Percentiles rank a stretch among this genome's conserved stretches.
These are phyloP conservation scores for Epinephelus cyanopodus DNA, from an alignment of 2,113 vertebrate genomes.

Conservation along the genomic window DNA sequence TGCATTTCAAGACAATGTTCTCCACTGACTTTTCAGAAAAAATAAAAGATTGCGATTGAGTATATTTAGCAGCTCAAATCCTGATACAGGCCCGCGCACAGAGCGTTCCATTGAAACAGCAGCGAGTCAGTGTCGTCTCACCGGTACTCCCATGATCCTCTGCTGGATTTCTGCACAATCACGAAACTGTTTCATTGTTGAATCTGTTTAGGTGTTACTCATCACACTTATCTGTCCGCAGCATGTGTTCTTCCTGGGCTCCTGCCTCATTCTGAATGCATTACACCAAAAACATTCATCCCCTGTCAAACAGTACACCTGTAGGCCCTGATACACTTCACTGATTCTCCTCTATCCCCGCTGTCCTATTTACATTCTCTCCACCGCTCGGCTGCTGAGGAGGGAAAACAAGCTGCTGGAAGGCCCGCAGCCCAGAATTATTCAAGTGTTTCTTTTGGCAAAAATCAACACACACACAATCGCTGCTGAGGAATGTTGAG, in stretches of 20 bases:
- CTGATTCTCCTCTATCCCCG: constrained; percentile 28
- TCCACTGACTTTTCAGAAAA: background rate
- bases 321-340: constrained; percentile 55
- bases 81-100: background rate
- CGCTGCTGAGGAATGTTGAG: background rate
- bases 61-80: constrained; percentile 33
- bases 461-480: constrained; percentile 3
- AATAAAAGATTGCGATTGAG: background rate
- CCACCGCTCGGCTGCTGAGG: constrained; percentile 12
- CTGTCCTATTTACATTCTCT: constrained; percentile 46
- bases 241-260: constrained; percentile 36
- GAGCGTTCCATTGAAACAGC: background rate
- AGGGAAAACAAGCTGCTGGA: constrained; percentile 7
- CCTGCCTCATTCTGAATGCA: constrained; percentile 53
- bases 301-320: constrained; percentile 57
- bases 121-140: background rate
- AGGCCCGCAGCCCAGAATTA: constrained; percentile 9
- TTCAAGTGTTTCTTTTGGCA: constrained; percentile 6
- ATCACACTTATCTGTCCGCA: constrained; percentile 41
- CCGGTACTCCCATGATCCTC: constrained; percentile 13
- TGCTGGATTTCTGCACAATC: constrained; percentile 32
- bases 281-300: constrained; percentile 47
- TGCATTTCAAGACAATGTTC: background rate
- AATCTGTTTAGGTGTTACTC: constrained; percentile 45
- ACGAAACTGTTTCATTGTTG: constrained; percentile 31